These are phyloP conservation scores for Bergia sp. DNA, from an alignment of 92 coral and sea anemone genomes.

Conservation along the genomic window DNA sequence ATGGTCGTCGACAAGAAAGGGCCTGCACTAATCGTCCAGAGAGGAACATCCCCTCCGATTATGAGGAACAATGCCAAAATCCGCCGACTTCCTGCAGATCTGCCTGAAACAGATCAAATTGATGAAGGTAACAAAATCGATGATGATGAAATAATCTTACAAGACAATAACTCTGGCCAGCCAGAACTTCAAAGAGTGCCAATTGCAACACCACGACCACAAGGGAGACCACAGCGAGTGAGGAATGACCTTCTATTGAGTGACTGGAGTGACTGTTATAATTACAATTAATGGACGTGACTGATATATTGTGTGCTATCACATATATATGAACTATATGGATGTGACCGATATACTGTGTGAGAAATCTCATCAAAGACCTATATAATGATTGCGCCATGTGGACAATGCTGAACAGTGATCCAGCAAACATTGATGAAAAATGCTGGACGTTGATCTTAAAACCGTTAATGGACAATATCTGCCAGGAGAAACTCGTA, in stretches of 20 bases:
- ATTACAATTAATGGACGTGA: not conserved
- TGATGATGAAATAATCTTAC: not conserved
- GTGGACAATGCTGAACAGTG: too few relatives aligned
- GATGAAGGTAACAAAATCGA: constrained; percentile 15
- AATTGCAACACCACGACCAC: not conserved
- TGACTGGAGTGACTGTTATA: not conserved
- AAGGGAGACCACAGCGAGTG: not conserved
- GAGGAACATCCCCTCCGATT: constrained; percentile 27
- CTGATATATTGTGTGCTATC: not conserved
- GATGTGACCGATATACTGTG: too few relatives aligned
- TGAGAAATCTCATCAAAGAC: too few relatives aligned
- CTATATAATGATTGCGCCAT: too few relatives aligned
- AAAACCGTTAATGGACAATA: not conserved
- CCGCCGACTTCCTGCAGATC: constrained; percentile 38
- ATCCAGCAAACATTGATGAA: too few relatives aligned
- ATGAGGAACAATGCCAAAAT: constrained; percentile 37
- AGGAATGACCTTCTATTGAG: not conserved
- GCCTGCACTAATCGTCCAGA: constrained; percentile 47
- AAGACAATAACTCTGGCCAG: not conserved
- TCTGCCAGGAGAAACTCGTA: not conserved
- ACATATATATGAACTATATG: not conserved
- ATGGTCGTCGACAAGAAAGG: constrained; percentile 41
- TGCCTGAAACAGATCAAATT: not conserved
- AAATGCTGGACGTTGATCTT: not conserved
- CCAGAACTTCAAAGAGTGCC: not conserved